Base-by-base conservation (phyloP, 2,888 invertebrate genomes). In the Epinotia bilunana region DNA sequence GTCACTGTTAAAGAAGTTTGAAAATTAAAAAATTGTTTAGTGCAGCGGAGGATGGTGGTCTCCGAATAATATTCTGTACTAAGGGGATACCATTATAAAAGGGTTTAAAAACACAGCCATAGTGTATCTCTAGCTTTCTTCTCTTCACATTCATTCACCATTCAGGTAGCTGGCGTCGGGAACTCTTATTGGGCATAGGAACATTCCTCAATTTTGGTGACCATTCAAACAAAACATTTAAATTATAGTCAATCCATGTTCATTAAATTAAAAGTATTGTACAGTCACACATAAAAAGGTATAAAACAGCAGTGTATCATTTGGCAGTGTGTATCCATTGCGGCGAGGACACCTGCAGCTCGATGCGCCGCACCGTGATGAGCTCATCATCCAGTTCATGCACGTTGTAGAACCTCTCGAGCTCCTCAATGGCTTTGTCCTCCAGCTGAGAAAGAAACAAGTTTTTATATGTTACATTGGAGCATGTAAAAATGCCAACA, bases 381-480 rank as follows among this genome's bases (percentile, higher is more conserved):
- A 95, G 87, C 87, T 98, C 97, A 80, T 98, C 97, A 60, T 95
- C 95, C 43, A 95, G 92, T 81, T 96, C 95, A 74, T 95, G 95
- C 0, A 95, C 95, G 82, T 96, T 96, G 90, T 98, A 98, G 87
- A 97, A 96, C 76, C 94, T 93, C 73, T 95, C 94, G 76, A 98
- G 88, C 80, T 98, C 97, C 77, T 96, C 96, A 80, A 98, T 97
- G 0, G 98, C 98, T 86, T 96, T 96, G 87, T 98, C 98, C 93
- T 98, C 98, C 80, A 97, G 94, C 97, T 97, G 91, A 13, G 65
- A 75, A 67, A 57, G 16, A 69, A 60, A 58, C 5, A 55, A 39
- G 33, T 39, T 7, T n/a, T 28, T n/a, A 18, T 23, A 23, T 23
- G 2, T 23, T n/a, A n/a, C n/a, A n/a, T n/a, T n/a, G n/a, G n/a